Conservation (phyloP, 2,797 vertebrate species). For the Neopelma chrysocephalum region DNA sequence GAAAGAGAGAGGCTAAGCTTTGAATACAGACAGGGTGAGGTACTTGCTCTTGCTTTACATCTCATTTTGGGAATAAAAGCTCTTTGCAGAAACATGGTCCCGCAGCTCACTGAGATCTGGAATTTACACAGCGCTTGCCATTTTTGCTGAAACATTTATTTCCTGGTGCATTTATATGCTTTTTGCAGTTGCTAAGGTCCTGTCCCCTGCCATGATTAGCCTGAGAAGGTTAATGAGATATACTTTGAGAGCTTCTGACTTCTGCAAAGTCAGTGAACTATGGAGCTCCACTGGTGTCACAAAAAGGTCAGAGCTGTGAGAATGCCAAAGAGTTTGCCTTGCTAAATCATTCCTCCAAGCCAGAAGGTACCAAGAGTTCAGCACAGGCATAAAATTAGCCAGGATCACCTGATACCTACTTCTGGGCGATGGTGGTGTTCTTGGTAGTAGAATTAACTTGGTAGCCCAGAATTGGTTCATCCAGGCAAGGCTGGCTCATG, state of each 20-base stretch:
- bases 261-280: constrained; percentile 27
- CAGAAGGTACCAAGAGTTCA: background rate
- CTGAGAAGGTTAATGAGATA: constrained; percentile 70
- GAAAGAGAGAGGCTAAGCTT: background rate
- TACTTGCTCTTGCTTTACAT: constrained; percentile 18
- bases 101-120: constrained; percentile 11
- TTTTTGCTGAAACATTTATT: constrained; percentile 58
- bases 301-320: constrained; percentile 27
- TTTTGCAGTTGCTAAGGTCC: constrained; percentile 55
- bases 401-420: background rate
- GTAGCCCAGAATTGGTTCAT: background rate
- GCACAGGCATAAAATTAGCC: background rate
- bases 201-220: constrained; percentile 63
- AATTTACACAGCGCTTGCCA: constrained; percentile 54
- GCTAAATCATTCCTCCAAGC: constrained; percentile 22
- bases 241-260: constrained; percentile 37
- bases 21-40: background rate
- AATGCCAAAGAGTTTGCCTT: background rate
- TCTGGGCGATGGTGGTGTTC: background rate
- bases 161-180: constrained; percentile 44
- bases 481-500: background rate
- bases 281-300: background rate
- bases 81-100: constrained; percentile 21
- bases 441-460: background rate
- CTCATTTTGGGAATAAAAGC: constrained; percentile 50